Evolutionary conservation across 1,140 invertebrate species (phyloP).

Genomic region (Habropoda laboriosa): DNA sequence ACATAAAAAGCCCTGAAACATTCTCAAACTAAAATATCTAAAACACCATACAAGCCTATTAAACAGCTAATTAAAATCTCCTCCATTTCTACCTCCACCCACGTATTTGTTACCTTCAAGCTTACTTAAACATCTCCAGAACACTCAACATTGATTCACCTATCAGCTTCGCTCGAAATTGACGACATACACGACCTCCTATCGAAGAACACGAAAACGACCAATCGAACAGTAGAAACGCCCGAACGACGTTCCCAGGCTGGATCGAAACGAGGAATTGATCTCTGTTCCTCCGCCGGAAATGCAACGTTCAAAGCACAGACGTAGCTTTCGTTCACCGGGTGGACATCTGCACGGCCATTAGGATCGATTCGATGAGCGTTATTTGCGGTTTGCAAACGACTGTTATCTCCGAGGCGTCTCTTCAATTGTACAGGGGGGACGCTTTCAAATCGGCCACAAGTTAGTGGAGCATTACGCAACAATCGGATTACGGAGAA

Average conservation of each 20-base stretch:
- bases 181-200: background rate
- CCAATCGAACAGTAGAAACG: background rate
- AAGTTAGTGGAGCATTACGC: background rate
- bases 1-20: no score
- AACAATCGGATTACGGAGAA: background rate
- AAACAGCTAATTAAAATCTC: no score
- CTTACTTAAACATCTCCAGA: background rate
- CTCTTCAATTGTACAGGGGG: background rate
- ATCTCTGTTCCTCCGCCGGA: background rate
- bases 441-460: background rate
- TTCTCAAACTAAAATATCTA: no score
- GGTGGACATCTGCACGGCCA: background rate
- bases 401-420: background rate
- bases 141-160: background rate
- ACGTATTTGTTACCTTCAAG: no score
- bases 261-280: background rate
- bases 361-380: constrained; percentile 33
- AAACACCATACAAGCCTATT: no score
- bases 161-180: background rate
- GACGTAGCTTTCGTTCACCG: background rate
- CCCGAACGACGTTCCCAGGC: background rate
- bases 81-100: no score
- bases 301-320: background rate
- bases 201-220: background rate
- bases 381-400: constrained; percentile 23